Conservation (phyloP, 2,113 vertebrate species). For the Neodontobutis hainanensis region DNA sequence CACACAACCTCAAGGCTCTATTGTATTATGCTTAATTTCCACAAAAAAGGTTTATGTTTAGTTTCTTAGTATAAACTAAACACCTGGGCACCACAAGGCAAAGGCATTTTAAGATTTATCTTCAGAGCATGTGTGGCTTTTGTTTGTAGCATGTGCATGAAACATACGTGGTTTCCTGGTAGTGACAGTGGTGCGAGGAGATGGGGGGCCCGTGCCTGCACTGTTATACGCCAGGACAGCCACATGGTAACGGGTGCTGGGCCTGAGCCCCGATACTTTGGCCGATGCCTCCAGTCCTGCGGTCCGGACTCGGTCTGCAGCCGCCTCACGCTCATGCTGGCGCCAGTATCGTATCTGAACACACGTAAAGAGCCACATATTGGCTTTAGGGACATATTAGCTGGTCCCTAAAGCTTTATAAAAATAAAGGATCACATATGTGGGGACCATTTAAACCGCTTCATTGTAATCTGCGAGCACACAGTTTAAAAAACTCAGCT, state of each 20-base stretch:
- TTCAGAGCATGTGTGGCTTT: not conserved
- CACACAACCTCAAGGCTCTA: too few species aligned
- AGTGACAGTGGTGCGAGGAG: slow-evolving; percentile 82
- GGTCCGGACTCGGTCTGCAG: slow-evolving; percentile 91
- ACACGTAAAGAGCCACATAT: not conserved
- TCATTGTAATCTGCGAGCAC: too few species aligned
- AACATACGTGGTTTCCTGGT: slow-evolving; percentile 90
- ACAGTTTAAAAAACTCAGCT: too few species aligned
- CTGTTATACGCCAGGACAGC: slow-evolving; percentile 93
- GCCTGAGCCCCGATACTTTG: slow-evolving; percentile 84
- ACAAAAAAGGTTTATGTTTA: too few species aligned
- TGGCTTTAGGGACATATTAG: too few species aligned
- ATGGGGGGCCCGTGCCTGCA: slow-evolving; percentile 91
- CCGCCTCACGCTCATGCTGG: slow-evolving; percentile 89
- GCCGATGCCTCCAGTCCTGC: slow-evolving; percentile 85
- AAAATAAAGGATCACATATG: too few species aligned
- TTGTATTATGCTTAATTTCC: too few species aligned
- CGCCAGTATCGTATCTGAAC: slow-evolving; percentile 96
- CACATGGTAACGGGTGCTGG: slow-evolving; percentile 91
- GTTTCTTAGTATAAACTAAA: too few species aligned
- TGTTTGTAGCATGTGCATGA: not conserved
- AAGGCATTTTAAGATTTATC: too few species aligned
- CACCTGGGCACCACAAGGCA: too few species aligned
- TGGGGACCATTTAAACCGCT: too few species aligned
- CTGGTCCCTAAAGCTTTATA: too few species aligned